Percentiles rank a stretch among this genome's conserved stretches.
Evolutionary conservation across 2,888 invertebrate genomes (phyloP).

Genomic region (Pristionchus japonicus): DNA sequence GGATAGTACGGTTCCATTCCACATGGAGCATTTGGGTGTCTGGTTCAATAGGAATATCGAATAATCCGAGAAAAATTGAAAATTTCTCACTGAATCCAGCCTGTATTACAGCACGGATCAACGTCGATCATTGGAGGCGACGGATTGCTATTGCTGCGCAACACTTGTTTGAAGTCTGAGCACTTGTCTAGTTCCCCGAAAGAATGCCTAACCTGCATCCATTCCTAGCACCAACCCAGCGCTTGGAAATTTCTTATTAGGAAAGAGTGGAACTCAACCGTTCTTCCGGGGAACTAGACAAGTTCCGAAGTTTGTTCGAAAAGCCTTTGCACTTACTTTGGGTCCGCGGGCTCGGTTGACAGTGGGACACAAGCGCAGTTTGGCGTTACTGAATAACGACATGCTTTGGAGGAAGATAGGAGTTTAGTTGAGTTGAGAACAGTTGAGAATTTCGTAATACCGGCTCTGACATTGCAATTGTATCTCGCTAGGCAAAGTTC

Average conservation of each 20-base stretch:
- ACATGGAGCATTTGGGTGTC: background rate
- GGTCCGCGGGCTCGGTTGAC: background rate
- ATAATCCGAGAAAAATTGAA: background rate
- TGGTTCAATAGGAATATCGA: background rate
- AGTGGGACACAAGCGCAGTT: background rate
- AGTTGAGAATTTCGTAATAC: too few relatives aligned
- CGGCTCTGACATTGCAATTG: too few relatives aligned
- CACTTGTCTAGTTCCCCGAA: too few relatives aligned
- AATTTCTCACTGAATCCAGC: background rate
- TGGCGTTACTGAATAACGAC: background rate
- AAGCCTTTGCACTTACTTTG: background rate
- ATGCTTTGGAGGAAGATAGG: too few relatives aligned
- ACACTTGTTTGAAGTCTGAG: too few relatives aligned
- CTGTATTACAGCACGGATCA: background rate
- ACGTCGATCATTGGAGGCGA: background rate
- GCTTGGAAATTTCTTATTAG: background rate
- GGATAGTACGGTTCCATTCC: too few relatives aligned
- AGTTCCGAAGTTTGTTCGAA: too few relatives aligned
- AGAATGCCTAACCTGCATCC: too few relatives aligned
- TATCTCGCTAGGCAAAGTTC: too few relatives aligned
- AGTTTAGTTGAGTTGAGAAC: too few relatives aligned
- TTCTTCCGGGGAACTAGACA: too few relatives aligned
- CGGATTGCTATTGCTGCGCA: background rate
- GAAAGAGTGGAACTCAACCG: too few relatives aligned
- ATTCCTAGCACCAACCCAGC: background rate